Evolutionary conservation across 2,888 invertebrate genomes (phyloP).

Genomic region (Ptychoptera albimana): DNA sequence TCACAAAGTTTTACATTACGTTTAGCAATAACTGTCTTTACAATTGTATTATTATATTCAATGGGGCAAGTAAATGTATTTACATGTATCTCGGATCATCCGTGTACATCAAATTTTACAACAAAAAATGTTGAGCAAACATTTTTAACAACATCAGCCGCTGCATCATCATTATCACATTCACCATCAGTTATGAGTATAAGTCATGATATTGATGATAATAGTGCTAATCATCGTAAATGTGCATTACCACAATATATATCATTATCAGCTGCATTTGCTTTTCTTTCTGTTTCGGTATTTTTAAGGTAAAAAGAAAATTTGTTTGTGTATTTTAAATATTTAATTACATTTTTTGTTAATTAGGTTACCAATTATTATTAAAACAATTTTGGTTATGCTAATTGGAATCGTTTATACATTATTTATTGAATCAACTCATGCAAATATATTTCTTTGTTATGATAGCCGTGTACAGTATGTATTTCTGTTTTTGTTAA

Average conservation of each 20-base stretch:
- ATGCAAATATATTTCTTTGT: constrained; percentile 61
- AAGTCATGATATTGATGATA: constrained; percentile 14
- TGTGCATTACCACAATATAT: constrained; percentile 81
- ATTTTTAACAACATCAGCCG: neutral
- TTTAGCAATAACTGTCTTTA: constrained; percentile 73
- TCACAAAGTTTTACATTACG: constrained; percentile 68
- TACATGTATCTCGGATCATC: constrained; percentile 40
- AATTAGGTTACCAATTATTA: constrained; percentile 53
- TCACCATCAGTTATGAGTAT: too few relatives aligned
- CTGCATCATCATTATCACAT: too few relatives aligned
- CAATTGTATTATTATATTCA: constrained; percentile 71
- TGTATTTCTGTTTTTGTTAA: constrained; percentile 22
- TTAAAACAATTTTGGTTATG: constrained; percentile 61
- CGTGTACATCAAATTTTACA: constrained; percentile 23
- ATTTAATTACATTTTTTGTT: neutral
- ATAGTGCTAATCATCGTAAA: constrained; percentile 47
- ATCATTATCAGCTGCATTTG: constrained; percentile 67
- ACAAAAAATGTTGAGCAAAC: constrained; percentile 2
- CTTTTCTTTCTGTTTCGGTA: constrained; percentile 69
- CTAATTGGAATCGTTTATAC: constrained; percentile 68
- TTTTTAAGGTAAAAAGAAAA: constrained; percentile 42
- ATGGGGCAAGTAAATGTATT: constrained; percentile 85
- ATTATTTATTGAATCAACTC: constrained; percentile 65
- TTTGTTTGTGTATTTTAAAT: neutral
- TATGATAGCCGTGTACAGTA: constrained; percentile 65